Conservation (phyloP, 2,888 invertebrate genomes). For the Altica lythri region DNA sequence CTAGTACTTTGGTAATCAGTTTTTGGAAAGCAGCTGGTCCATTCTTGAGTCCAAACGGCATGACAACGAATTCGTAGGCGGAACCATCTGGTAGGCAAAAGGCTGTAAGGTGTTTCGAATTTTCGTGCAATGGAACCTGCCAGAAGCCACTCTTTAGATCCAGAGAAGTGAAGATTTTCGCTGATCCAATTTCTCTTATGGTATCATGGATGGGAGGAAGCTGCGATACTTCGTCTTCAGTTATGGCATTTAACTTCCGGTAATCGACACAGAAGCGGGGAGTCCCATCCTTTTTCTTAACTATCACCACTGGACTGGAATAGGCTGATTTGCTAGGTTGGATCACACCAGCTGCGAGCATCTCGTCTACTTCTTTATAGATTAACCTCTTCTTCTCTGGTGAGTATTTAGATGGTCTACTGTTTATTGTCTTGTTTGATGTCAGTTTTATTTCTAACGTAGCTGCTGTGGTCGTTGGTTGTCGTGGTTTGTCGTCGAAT, state of each 20-base stretch:
- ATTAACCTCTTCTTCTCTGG: too few relatives aligned
- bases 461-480: too few relatives aligned
- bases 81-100: not conserved
- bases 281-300: constrained; percentile 11
- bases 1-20: constrained; percentile 5
- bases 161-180: constrained; percentile 14
- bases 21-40: too few relatives aligned
- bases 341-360: too few relatives aligned
- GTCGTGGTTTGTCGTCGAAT: too few relatives aligned
- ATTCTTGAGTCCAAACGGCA: too few relatives aligned
- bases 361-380: too few relatives aligned
- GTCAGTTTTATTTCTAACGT: too few relatives aligned
- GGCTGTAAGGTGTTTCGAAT: not conserved
- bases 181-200: constrained; percentile 9
- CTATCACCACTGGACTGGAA: constrained; percentile 13
- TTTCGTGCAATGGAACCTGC: constrained; percentile 5
- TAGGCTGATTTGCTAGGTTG: too few relatives aligned
- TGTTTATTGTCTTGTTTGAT: not conserved
- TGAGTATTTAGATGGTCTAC: not conserved
- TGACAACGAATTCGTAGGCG: too few relatives aligned
- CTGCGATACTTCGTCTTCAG: constrained; percentile 1
- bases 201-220: constrained; percentile 18
- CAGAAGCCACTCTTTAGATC: too few relatives aligned
- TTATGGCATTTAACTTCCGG: constrained; percentile 3
- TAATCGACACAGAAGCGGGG: too few relatives aligned